Evolutionary conservation across 2,888 invertebrate species (phyloP).

Genomic region (Temnothorax rugatulus): DNA sequence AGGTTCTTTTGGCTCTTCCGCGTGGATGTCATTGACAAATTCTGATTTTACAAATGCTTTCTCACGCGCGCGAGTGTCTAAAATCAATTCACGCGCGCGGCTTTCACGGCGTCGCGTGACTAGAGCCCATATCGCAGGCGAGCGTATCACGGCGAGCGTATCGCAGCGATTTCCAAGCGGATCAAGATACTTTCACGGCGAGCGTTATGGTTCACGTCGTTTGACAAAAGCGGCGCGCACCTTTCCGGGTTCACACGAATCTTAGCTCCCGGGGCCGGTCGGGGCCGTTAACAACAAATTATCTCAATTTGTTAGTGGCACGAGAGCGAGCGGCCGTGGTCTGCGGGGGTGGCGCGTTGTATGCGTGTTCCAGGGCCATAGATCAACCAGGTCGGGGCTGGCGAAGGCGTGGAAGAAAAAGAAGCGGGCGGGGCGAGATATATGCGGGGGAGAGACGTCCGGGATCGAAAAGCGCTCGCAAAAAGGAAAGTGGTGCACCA

Average conservation of each 20-base stretch:
- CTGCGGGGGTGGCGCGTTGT: conserved; percentile 81
- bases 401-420: conserved; percentile 71
- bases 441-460: conserved; percentile 52
- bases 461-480: conserved; percentile 51
- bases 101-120: conserved; percentile 16
- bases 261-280: conserved; percentile 67
- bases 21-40: background rate
- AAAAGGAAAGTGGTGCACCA: conserved; percentile 57
- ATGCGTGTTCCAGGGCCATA: conserved; percentile 81
- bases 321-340: conserved; percentile 70
- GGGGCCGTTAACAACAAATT: conserved; percentile 77
- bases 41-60: background rate
- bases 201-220: conserved; percentile 44
- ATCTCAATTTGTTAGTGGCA: conserved; percentile 80
- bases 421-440: conserved; percentile 50
- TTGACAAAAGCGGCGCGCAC: conserved; percentile 35
- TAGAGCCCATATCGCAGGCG: background rate
- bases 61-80: background rate
- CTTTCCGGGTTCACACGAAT: conserved; percentile 77
- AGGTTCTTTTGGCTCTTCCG: background rate
- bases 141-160: background rate
- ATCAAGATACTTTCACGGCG: conserved; percentile 40
- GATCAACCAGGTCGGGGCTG: conserved; percentile 75
- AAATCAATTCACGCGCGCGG: conserved; percentile 30
- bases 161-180: background rate